Conservation (phyloP, 2,888 invertebrate genomes). For the Dasysyrphus tricinctus region DNA sequence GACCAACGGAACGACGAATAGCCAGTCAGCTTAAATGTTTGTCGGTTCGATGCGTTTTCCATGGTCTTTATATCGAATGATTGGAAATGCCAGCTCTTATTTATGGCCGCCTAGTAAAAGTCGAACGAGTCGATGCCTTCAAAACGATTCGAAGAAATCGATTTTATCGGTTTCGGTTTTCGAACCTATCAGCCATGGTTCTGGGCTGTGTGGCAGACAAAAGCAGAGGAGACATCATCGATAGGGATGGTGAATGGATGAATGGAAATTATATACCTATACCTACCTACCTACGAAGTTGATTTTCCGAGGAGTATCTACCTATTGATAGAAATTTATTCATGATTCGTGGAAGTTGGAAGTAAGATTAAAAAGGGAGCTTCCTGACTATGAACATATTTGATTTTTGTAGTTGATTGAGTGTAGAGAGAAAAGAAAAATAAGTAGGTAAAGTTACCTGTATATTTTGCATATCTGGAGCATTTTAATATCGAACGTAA, state of each 20-base stretch:
- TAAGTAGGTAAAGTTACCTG: no score
- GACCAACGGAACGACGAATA: conserved; percentile 46
- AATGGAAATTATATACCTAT: neutral
- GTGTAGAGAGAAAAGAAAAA: no score
- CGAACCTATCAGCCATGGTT: conserved; percentile 5
- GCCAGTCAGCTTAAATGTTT: conserved; percentile 47
- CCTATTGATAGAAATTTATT: neutral
- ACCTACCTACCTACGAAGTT: neutral
- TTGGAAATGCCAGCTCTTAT: conserved; percentile 74
- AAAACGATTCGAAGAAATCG: conserved; percentile 79
- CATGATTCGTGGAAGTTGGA: no score
- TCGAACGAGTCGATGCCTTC: conserved; percentile 81
- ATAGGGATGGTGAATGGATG: neutral
- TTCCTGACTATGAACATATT: no score
- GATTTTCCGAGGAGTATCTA: neutral
- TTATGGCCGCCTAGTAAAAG: conserved; percentile 80
- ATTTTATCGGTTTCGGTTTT: conserved; percentile 78
- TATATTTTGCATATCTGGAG: no score
- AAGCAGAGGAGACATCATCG: neutral
- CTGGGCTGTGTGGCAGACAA: neutral
- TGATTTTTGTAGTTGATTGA: no score
- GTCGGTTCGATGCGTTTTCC: conserved; percentile 69
- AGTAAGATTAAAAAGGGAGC: no score
- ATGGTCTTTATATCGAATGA: conserved; percentile 73
- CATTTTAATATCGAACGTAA: no score